phyloP scores from a whole-genome alignment of 1,140 invertebrate species.

The Uloborus diversus region DNA sequence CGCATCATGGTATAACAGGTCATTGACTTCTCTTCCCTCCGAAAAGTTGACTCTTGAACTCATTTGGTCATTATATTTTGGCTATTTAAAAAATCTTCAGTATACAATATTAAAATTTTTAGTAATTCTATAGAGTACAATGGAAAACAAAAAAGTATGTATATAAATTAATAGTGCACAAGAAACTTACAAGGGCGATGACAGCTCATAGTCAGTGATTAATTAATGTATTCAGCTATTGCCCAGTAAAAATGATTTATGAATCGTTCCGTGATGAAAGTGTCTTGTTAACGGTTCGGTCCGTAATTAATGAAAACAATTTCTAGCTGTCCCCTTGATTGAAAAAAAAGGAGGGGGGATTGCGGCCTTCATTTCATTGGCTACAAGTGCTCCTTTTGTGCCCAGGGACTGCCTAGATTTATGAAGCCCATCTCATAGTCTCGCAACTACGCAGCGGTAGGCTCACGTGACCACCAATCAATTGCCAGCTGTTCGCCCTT shows the following conservation, averaged over 20 bases:
- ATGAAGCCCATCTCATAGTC: constrained; percentile 49
- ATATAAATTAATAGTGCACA: too few species aligned
- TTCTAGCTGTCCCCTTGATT: too few species aligned
- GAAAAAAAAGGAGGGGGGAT: constrained; percentile 37
- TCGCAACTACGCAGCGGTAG: constrained; percentile 44
- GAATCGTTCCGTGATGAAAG: neutral
- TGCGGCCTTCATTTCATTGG: constrained; percentile 51
- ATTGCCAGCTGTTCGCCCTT: constrained; percentile 43
- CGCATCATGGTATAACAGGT: too few species aligned
- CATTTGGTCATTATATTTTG: too few species aligned
- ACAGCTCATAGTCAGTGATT: neutral
- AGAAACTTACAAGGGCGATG: neutral
- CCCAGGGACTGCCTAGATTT: constrained; percentile 44
- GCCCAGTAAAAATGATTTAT: too few species aligned
- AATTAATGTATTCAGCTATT: neutral
- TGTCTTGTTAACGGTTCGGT: neutral
- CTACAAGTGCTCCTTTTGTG: constrained; percentile 45
- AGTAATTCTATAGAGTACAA: too few species aligned
- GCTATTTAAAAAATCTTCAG: too few species aligned
- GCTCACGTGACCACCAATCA: constrained; percentile 55
- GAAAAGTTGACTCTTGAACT: too few species aligned
- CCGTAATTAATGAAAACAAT: too few species aligned
- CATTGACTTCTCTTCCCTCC: too few species aligned
- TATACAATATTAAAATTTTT: too few species aligned
- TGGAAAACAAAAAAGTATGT: too few species aligned